Base-by-base conservation (phyloP, 2,113 vertebrate genomes). In the Camarhynchus parvulus region DNA sequence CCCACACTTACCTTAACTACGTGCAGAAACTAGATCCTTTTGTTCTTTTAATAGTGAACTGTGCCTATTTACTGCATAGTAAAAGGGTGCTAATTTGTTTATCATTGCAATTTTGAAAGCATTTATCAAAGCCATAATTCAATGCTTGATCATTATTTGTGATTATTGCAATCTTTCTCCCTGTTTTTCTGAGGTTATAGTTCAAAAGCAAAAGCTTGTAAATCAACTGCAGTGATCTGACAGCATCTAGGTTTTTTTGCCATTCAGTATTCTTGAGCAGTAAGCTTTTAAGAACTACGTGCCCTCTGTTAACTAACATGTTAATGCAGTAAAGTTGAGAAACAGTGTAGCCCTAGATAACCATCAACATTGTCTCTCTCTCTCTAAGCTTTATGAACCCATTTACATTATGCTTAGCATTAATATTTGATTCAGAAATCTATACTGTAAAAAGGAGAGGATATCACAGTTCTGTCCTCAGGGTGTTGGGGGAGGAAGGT, bases 11-110 rank as follows among this genome's bases (percentile, higher is more conserved):
- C 72, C 90, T 92, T 63, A 58, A 91, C 89, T 73, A 92, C 69
- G 49, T 95, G 52, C 70, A 83, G 31, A 87, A 88, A 87, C 61
- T 8, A 85, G 70, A 53, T 75, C 15, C 61, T 75, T 90, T 92
- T 85, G 41, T 89, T 94, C 77, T 91, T 91, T 87, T 85, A 68
- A 83, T 87, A 95, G 94, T 56, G 70, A 95, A 94, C 84, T 83
- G 63, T 47, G 79, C 66, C 56, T 89, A 52, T 95, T 92, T 96
- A 75, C 83, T 89, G 58, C 93, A 79, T 82, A 91, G 79, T 94
- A 74, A 91, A 96, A 96, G 50, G 15, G 62, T 52, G 37, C 90
- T 90, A 73, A 92, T 94, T 81, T 73, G 49, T 92, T 96, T 94
- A 61, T 80, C 42, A 67, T 47, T 74, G 28, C 39, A 62, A 63